phyloP scores from a whole-genome alignment of 2,797 vertebrate species.

The Onychomys leucogaster region DNA sequence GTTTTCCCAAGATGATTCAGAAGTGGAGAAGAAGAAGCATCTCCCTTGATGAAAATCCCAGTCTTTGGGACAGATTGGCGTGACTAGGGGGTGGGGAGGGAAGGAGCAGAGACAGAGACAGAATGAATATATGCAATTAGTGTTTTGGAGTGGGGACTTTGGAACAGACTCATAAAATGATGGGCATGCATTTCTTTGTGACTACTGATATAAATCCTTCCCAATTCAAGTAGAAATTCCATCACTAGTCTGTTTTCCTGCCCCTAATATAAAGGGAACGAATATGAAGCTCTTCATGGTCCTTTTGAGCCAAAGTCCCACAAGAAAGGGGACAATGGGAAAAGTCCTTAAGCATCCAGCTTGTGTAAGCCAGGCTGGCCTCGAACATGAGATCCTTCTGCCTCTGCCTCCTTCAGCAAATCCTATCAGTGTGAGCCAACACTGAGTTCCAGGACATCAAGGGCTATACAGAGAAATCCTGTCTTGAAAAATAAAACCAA shows the following conservation, averaged over 20 bases:
- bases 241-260: not conserved
- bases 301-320: not conserved
- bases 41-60: slow-evolving; percentile 70
- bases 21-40: slow-evolving; percentile 69
- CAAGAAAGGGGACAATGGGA: not conserved
- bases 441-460: not conserved
- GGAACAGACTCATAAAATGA: not conserved
- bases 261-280: not conserved
- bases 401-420: not conserved
- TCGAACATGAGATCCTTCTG: not conserved
- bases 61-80: slow-evolving; percentile 61
- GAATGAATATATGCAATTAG: not conserved
- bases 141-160: not conserved
- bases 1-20: slow-evolving; percentile 55
- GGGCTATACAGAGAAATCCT: not conserved
- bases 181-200: slow-evolving; percentile 20
- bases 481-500: not conserved
- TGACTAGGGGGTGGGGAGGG: not conserved
- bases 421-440: not conserved
- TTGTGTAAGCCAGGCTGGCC: not conserved
- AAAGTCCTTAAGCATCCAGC: not conserved
- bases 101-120: too few relatives aligned
- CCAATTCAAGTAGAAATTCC: not conserved
- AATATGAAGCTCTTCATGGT: not conserved
- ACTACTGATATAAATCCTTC: not conserved